These are phyloP conservation scores for Myotis myotis DNA, from an alignment of 2,797 vertebrate species.

Conservation along the genomic window DNA sequence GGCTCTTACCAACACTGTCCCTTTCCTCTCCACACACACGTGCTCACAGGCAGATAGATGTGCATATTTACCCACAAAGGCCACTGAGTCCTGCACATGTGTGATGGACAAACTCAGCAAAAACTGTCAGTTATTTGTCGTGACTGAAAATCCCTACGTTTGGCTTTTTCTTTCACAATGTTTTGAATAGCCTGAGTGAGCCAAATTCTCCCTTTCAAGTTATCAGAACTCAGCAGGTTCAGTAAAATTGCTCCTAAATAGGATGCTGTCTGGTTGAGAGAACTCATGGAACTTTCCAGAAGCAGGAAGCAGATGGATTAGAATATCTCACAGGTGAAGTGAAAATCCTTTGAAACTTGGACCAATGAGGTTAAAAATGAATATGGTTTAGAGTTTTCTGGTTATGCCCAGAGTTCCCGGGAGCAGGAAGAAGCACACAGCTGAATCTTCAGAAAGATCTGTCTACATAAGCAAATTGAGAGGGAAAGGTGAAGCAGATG, in stretches of 20 bases:
- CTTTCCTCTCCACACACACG: not conserved
- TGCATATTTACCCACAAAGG: not conserved
- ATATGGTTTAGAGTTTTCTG: not conserved
- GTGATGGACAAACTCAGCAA: slow-evolving; percentile 72
- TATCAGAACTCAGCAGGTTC: slow-evolving; percentile 73
- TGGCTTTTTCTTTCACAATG: slow-evolving; percentile 72
- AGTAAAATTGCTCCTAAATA: slow-evolving; percentile 35
- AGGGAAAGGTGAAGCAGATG: not conserved
- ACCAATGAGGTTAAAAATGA: not conserved
- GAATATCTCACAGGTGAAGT: slow-evolving; percentile 21
- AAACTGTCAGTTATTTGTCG: slow-evolving; percentile 36
- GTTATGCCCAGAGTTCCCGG: not conserved
- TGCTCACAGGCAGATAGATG: not conserved
- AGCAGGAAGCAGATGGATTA: not conserved
- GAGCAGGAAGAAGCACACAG: not conserved
- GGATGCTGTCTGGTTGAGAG: not conserved
- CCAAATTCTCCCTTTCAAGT: slow-evolving; percentile 59
- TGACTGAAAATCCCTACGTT: slow-evolving; percentile 59
- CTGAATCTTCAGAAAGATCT: not conserved
- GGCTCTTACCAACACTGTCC: not conserved
- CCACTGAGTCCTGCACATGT: not conserved
- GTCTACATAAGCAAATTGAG: not conserved
- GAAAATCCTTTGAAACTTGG: not conserved
- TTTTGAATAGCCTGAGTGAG: slow-evolving; percentile 48
- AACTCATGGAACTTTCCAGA: slow-evolving; percentile 50